These are phyloP conservation scores for Parauchenoglanis ngamensis DNA, from an alignment of 2,797 vertebrate species.

Conservation along the genomic window DNA sequence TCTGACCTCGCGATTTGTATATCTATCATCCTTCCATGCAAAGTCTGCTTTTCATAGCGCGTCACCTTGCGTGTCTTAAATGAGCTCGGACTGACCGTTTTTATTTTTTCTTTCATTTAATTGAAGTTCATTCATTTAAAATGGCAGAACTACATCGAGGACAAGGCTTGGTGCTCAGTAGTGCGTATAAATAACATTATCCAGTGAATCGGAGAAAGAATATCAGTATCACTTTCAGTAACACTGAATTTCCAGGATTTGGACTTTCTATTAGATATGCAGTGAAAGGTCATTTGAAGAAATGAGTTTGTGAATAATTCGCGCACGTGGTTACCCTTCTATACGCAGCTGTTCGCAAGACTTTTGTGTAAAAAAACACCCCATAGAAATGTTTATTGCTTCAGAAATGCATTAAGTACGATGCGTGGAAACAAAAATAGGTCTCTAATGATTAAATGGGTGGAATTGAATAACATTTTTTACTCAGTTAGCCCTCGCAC, in stretches of 20 bases:
- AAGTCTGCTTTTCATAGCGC: not conserved
- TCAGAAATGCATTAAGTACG: not conserved
- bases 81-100: not conserved
- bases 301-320: not conserved
- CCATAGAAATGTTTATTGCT: not conserved
- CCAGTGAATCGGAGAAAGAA: not conserved
- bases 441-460: not conserved
- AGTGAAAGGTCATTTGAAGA: not conserved
- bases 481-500: not conserved
- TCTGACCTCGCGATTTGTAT: not conserved
- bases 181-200: not conserved
- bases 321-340: not conserved
- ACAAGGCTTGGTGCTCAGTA: not conserved
- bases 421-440: not conserved
- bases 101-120: not conserved
- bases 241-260: not conserved
- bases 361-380: not conserved
- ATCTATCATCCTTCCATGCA: conserved; percentile 31
- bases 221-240: not conserved
- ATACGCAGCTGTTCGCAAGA: not conserved
- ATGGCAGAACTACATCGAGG: not conserved
- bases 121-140: not conserved
- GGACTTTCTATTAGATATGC: not conserved
- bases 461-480: not conserved
- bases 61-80: not conserved